Base-by-base conservation (phyloP, 2,113 vertebrate species). In the Gorsachius goisagi region DNA sequence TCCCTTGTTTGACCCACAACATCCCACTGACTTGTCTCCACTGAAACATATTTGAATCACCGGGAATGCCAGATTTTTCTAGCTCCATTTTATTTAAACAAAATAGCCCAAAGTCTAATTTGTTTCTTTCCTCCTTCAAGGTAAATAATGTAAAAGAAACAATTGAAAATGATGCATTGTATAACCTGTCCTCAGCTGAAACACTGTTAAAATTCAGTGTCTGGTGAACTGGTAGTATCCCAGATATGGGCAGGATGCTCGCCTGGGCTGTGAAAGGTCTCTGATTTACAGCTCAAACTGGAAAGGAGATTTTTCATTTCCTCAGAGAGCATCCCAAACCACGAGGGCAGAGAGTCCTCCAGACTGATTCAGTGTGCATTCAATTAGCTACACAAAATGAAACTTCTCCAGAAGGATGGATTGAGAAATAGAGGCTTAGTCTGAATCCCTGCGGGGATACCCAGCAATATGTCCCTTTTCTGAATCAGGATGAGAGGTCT, bases 301-400 rank as follows among this genome's bases (percentile, higher is more conserved):
- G 52, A 72, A 91, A 71, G 13, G 33, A 44, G 14, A 55, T 44
- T 77, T 77, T 77, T n/a, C 11, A 8, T 53, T 92, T 90, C 37
- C 50, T 84, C n/a, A 22, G 55, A 67, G 14, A 55, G 6, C 33
- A 71, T 52, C 89, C n/a, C 78, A 47, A 90, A 35, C 32, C 52
- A 71, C 24, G 47, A 91, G 22, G 27, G 17, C 59, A 84, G 28
- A 35, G 41, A 53, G 41, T 90, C 33, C 33, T 68, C 35, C 19
- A 24, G 66, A 35, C 67, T 64, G 41, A 79, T 72, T 87, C 14
- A 21, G 15, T 49, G 20, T 72, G 39, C 37, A 4, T 72, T 88
- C 58, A 68, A 45, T 83, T 96, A 79, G 49, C 41, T 83, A 33
- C 32, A 73, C 53, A 85, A 67, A 96, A 82, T 56, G 26, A 94